These are phyloP conservation scores for Channa striata DNA, from an alignment of 2,797 vertebrate genomes.

Conservation along the genomic window DNA sequence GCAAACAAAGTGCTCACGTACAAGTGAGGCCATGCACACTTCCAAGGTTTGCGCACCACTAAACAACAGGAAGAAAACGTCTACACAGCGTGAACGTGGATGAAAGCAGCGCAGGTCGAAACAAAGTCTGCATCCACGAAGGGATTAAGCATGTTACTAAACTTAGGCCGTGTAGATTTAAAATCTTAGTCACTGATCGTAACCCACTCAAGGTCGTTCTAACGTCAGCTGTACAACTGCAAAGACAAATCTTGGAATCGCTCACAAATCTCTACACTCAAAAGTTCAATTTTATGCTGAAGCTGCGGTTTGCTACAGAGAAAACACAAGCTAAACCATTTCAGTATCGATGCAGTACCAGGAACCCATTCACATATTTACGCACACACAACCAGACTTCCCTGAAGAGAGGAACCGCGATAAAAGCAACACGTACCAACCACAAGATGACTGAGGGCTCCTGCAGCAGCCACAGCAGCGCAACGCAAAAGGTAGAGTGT, in stretches of 20 bases:
- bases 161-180: neutral
- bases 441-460: conserved; percentile 60
- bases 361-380: conserved; percentile 71
- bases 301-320: conserved; percentile 47
- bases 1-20: neutral
- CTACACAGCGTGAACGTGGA: neutral
- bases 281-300: conserved; percentile 3
- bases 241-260: conserved; percentile 10
- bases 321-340: conserved; percentile 23
- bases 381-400: conserved; percentile 69
- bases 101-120: neutral
- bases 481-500: conserved; percentile 24
- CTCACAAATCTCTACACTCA: conserved; percentile 23
- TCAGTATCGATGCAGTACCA: conserved; percentile 65
- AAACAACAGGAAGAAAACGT: neutral
- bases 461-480: conserved; percentile 39
- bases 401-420: conserved; percentile 76
- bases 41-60: neutral
- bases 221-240: neutral
- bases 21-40: neutral
- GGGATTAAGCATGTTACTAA: neutral
- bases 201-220: too few relatives aligned
- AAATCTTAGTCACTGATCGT: neutral
- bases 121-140: too few relatives aligned
- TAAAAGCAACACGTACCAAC: conserved; percentile 62